Conservation (phyloP, 2,113 vertebrate genomes). For the Empidonax traillii region DNA sequence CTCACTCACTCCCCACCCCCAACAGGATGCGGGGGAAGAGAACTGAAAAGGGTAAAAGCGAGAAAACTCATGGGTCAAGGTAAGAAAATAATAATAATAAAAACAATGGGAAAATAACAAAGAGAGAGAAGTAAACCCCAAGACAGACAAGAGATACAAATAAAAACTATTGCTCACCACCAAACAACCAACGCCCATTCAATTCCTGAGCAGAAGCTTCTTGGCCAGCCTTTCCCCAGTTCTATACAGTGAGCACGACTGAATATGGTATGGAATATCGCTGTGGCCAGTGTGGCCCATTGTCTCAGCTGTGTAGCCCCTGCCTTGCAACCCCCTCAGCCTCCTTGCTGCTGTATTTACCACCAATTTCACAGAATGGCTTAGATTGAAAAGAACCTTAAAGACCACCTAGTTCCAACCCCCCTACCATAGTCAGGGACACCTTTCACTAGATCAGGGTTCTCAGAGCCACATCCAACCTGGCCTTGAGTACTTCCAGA, state of each 20-base stretch:
- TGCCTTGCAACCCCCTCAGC: neutral
- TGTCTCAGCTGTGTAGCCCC: neutral
- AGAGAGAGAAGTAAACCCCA: neutral
- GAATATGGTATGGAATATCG: neutral
- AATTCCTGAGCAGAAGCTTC: fast-evolving
- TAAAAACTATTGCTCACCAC: neutral
- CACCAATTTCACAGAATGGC: neutral
- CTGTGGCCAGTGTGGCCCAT: neutral
- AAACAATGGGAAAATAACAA: neutral
- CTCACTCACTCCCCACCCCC: neutral
- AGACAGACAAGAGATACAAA: neutral
- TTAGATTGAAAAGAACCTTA: neutral
- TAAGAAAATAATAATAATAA: neutral
- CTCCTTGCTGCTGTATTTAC: neutral
- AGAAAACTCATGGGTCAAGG: neutral
- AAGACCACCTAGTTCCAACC: neutral
- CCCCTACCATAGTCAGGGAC: neutral
- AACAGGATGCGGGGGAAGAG: fast-evolving
- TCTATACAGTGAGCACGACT: neutral
- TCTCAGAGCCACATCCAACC: neutral
- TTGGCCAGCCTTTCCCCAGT: neutral
- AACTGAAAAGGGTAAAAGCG: neutral
- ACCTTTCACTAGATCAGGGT: neutral
- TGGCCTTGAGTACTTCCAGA: neutral
- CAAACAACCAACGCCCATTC: neutral